Conservation (phyloP, 53 echinoderm and acorn worm genomes). For the Zoroaster sp. region DNA sequence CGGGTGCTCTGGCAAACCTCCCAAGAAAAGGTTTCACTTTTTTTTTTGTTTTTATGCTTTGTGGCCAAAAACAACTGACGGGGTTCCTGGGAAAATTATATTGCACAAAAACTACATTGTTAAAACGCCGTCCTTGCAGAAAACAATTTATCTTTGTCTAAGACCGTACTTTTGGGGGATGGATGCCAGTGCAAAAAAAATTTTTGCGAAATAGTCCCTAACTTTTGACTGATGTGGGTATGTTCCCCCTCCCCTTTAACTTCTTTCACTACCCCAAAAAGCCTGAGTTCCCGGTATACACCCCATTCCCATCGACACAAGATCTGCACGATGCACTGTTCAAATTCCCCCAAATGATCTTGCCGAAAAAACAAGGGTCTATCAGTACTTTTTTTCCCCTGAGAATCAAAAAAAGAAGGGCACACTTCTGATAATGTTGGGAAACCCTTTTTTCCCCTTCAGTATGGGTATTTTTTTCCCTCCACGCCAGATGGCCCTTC, state of each 20-base stretch:
- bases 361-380: slow-evolving; percentile 28
- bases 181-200: slow-evolving; percentile 49
- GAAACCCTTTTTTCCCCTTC: slow-evolving; percentile 11
- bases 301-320: slow-evolving; percentile 34
- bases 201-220: slow-evolving; percentile 30
- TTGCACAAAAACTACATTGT: slow-evolving; percentile 46
- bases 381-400: not conserved
- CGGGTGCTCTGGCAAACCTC: slow-evolving; percentile 31
- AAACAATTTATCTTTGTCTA: slow-evolving; percentile 31
- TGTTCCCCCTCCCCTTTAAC: not conserved
- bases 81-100: slow-evolving; percentile 16
- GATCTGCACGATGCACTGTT: slow-evolving; percentile 7
- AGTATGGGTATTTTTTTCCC: slow-evolving; percentile 6
- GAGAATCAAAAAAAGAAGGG: not conserved
- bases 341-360: not conserved
- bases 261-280: slow-evolving; percentile 44
- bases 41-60: slow-evolving; percentile 37
- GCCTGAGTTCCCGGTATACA: slow-evolving; percentile 27
- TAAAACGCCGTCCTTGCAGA: not conserved
- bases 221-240: not conserved
- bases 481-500: slow-evolving; percentile 17
- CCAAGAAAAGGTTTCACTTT: slow-evolving; percentile 22
- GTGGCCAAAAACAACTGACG: slow-evolving; percentile 18
- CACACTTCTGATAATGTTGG: not conserved
- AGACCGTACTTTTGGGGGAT: slow-evolving; percentile 28